Conservation (phyloP, 2,888 invertebrate genomes). For the Eubasilissa splendida region DNA sequence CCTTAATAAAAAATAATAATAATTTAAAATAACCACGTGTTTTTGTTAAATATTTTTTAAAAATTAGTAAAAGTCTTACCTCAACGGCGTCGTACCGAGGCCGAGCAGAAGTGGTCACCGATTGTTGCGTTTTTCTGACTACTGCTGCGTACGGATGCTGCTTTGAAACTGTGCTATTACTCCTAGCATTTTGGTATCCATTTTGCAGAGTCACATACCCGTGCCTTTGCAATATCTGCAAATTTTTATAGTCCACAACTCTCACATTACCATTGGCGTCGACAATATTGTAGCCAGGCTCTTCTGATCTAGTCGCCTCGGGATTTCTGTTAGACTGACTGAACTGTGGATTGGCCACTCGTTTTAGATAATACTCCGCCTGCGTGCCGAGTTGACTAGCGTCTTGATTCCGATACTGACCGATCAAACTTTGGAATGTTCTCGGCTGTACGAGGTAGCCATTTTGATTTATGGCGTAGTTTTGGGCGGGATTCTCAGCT, state of each 20-base stretch:
- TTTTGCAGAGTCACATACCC: neutral
- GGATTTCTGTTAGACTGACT: too few species aligned
- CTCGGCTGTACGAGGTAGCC: neutral
- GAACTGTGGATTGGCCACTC: too few species aligned
- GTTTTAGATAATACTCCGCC: too few species aligned
- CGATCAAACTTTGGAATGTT: neutral
- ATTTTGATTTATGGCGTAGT: conserved; percentile 11
- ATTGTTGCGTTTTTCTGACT: conserved; percentile 45
- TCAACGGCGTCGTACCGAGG: conserved; percentile 45
- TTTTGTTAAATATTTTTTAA: neutral
- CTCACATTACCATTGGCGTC: conserved; percentile 11
- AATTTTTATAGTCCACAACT: conserved; percentile 17
- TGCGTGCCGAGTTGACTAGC: too few species aligned
- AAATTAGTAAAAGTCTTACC: conserved; percentile 41
- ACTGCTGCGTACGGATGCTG: conserved; percentile 51
- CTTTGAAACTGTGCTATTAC: conserved; percentile 28
- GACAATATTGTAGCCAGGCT: conserved; percentile 1
- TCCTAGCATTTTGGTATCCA: neutral
- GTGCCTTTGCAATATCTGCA: neutral
- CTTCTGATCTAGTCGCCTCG: too few species aligned
- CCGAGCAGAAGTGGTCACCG: conserved; percentile 7
- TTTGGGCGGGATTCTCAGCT: neutral
- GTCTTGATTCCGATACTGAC: neutral
- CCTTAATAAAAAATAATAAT: too few species aligned
- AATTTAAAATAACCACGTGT: too few species aligned